Evolutionary conservation across 2,113 vertebrate genomes (phyloP).

Genomic region (Aphelocoma coerulescens): DNA sequence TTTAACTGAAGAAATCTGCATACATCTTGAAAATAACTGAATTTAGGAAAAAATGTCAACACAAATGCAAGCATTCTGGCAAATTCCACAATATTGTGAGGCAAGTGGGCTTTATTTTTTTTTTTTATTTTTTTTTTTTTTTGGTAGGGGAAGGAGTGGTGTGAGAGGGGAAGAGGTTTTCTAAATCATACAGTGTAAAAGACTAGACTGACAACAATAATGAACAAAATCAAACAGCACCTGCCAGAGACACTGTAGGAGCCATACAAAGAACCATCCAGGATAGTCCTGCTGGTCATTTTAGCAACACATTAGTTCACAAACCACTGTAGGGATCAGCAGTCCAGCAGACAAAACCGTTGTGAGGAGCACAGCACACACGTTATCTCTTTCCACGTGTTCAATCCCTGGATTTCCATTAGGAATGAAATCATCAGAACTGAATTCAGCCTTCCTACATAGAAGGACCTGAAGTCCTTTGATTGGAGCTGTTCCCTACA

Average conservation of each 20-base stretch:
- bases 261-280: neutral
- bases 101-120: neutral
- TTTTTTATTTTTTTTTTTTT: neutral
- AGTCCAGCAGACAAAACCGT: neutral
- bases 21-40: neutral
- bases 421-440: neutral
- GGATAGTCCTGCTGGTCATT: neutral
- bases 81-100: slow-evolving; percentile 19
- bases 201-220: neutral
- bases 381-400: neutral
- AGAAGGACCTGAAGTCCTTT: neutral
- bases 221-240: slow-evolving; percentile 9
- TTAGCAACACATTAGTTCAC: neutral
- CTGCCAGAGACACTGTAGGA: slow-evolving; percentile 12
- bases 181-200: neutral
- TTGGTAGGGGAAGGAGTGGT: neutral
- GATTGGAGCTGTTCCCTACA: neutral
- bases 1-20: neutral
- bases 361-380: neutral
- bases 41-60: slow-evolving; percentile 8
- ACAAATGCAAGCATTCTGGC: slow-evolving; percentile 25
- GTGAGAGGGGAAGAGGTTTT: neutral
- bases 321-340: neutral
- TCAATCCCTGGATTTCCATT: neutral
- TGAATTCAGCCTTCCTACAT: neutral